These are phyloP conservation scores for Phylloscopus collybita DNA, from an alignment of 2,797 vertebrate genomes.

Conservation along the genomic window DNA sequence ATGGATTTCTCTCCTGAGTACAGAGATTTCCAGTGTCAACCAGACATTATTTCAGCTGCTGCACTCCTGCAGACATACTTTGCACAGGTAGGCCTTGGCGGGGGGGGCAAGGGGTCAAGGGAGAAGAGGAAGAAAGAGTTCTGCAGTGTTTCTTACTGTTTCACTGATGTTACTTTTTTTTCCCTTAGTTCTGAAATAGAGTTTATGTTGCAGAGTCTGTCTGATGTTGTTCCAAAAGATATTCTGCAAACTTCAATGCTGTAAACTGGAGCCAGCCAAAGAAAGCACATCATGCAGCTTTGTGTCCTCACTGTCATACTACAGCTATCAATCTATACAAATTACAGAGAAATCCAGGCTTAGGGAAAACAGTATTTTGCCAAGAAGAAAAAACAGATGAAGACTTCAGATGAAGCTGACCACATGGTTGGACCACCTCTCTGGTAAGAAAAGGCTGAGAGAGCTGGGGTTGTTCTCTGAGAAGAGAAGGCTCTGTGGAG, in stretches of 20 bases:
- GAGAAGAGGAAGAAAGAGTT: background rate
- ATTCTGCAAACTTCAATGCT: background rate
- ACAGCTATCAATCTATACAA: background rate
- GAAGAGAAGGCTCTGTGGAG: background rate
- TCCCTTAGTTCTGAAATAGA: background rate
- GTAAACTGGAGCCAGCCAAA: background rate
- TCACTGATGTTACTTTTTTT: background rate
- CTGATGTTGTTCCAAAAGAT: background rate
- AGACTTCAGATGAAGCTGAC: background rate
- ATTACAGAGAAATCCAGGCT: background rate
- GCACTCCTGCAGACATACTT: background rate
- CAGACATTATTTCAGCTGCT: background rate
- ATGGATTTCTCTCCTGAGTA: background rate
- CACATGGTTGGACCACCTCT: background rate
- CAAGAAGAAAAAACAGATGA: background rate
- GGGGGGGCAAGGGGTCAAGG: background rate
- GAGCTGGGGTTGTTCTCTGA: background rate
- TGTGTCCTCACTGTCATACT: background rate
- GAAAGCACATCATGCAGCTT: background rate
- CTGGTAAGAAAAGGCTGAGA: background rate
- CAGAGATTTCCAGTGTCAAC: background rate
- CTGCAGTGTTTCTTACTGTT: background rate
- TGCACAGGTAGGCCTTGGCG: background rate
- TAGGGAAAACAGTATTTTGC: background rate
- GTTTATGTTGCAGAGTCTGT: background rate